Percentiles rank a stretch among this genome's conserved stretches.
These are phyloP conservation scores for Himantopus leucocephalus DNA, from an alignment of 2,113 vertebrate genomes.

Conservation along the genomic window DNA sequence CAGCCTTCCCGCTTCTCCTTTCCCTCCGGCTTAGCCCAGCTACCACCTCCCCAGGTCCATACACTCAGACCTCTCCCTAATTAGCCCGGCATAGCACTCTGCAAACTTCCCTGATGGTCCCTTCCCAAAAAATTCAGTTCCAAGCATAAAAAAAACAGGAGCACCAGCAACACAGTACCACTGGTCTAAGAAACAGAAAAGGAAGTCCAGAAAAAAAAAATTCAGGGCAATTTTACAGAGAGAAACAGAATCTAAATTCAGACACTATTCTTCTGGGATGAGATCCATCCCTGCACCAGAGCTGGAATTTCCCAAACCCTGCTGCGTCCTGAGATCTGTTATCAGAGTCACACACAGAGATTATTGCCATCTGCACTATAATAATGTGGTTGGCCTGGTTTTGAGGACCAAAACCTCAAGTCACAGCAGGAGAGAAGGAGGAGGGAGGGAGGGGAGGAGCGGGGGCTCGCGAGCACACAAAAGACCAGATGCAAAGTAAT, in stretches of 20 bases:
- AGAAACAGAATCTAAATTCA: background rate
- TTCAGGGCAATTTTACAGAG: background rate
- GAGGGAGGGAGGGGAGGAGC: background rate
- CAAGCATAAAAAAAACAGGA: background rate
- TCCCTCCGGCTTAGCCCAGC: background rate
- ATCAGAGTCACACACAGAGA: background rate
- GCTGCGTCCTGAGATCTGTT: background rate
- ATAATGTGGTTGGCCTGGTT: background rate
- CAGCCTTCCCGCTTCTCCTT: background rate
- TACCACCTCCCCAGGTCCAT: background rate
- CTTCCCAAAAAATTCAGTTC: background rate
- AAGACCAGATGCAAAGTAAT: background rate
- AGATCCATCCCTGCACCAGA: background rate
- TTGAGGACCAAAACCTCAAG: background rate
- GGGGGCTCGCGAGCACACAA: background rate
- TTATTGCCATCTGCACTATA: background rate
- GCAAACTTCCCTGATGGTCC: background rate
- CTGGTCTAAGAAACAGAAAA: background rate
- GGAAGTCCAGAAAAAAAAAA: background rate
- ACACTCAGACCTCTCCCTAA: background rate
- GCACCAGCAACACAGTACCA: background rate
- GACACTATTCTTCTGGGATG: background rate
- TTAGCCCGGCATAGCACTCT: background rate
- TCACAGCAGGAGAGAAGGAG: background rate
- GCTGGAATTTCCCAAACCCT: background rate